Evolutionary conservation across 2,888 invertebrate genomes (phyloP), one percentile per base, ranked within the genome.

Genomic region (Clistopyga incitator): DNA sequence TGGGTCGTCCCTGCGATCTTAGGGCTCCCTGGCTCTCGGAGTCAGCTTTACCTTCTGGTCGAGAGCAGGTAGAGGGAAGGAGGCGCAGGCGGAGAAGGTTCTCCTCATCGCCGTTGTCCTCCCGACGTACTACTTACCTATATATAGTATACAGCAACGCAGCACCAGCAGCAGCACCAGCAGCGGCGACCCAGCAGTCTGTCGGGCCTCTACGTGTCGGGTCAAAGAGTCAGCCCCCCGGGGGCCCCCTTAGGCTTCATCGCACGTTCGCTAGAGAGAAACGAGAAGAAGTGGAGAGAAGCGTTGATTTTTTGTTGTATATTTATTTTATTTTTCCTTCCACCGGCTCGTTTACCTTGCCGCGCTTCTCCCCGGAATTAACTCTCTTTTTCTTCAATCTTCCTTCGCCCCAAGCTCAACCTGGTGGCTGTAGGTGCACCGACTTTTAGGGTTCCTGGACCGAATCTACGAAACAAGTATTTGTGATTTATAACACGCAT

Each of bases 141-240:
- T 64, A 64, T 64, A 64, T 64, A 64, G 64, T 18, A 64, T 38
- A 64, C 20, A 38, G 64, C 59, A 59, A 59, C 20, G 29, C 18
- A 23, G 67, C 47, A 54, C 20, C 70, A 34, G 38, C 54, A 50
- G 54, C 54, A 42, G 38, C 71, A 59, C 4, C 59, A 29, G 59
- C 52, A 34, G 61, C 74, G 23, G 50, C 74, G 25, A 88, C 90
- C 91, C 91, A 90, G 92, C 91, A 92, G 91, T 91, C 92, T 92
- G 90, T 88, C 84, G 92, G 90, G 89, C 89, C 88, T 86, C 89
- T 92, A 92, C 92, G 92, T 92, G 92, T 91, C 92, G 88, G 92
- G 91, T 91, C 93, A 92, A 86, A 88, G 91, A 92, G 92, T 93
- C 93, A 92, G 75, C 59, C 68, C 68, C 87, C 87, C 87, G 85